Evolutionary conservation across 1,140 invertebrate species (phyloP), one percentile per base, ranked within the genome.

Genomic region (Neodiprion lecontei): DNA sequence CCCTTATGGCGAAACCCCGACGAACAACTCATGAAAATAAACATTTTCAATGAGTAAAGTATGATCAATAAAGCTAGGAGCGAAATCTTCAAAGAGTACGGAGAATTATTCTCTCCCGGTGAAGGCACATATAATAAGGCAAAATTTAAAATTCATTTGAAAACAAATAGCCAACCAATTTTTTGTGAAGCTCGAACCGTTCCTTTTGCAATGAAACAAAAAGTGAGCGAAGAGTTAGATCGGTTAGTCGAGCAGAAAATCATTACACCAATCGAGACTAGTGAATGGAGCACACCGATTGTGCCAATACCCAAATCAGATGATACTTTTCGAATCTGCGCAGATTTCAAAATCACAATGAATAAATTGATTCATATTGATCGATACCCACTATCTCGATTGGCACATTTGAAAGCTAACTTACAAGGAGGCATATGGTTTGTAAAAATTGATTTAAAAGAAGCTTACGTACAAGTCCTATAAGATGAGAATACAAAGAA

Each of bases 251-350:
- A 69, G 9, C 17, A 21, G 17, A 21, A 21, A 21, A 21, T 21
- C 17, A 74, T 85, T 1, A 65, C 76, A 40, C 65, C 67, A 48
- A 80, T 86, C 5, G 61, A 77, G 69, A 74, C 75, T 70, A 79
- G 77, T 28, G 76, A 83, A 67, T 90, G 86, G 87, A 88, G 82
- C 8, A 83, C 87, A 49, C 87, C 88, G 5, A 79, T 91, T 8
- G 17, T 40, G 17, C 17, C 17, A 21, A 21, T 21, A 21, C 0
- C 17, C 17, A 21, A 21, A 21, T 21, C 17, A 21, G 82, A 86
- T 75, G 86, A 85, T 10, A 78, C 76, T 1, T 76, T 85, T 47
- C 48, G 89, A 23, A 79, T 90, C 50, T 89, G 88, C 80, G 84
- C 85, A 0, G 88, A 90, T 79, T 90, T 84, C 75, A 82, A 84